A percentile compares a stretch with the other conserved stretches of the same genome.
phyloP scores from a whole-genome alignment of 2,888 invertebrate genomes.

The Lypha dubia region DNA sequence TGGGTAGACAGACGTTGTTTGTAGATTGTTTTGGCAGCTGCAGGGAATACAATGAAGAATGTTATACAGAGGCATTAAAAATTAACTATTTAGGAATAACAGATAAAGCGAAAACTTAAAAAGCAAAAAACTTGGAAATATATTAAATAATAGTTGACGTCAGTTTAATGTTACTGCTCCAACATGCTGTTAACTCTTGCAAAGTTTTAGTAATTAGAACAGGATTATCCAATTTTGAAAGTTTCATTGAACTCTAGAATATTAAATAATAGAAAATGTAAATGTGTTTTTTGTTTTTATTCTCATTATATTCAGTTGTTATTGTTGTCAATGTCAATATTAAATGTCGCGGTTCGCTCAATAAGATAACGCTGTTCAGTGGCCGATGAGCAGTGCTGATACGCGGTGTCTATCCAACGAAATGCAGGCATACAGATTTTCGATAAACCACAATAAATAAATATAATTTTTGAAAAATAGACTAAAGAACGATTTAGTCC shows the following conservation, averaged over 20 bases:
- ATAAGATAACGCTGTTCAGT: too few species aligned
- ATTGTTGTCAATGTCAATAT: too few species aligned
- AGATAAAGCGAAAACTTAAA: background rate
- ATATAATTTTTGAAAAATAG: too few species aligned
- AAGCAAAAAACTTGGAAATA: background rate
- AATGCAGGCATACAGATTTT: too few species aligned
- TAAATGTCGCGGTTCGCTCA: too few species aligned
- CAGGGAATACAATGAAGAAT: slow-evolving; percentile 35
- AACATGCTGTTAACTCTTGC: background rate
- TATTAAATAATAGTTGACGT: slow-evolving; percentile 51
- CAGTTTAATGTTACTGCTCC: slow-evolving; percentile 23
- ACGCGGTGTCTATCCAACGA: too few species aligned
- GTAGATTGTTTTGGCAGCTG: background rate
- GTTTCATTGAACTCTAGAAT: slow-evolving; percentile 5
- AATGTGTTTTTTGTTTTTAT: background rate
- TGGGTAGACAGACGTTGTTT: background rate
- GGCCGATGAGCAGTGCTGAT: too few species aligned
- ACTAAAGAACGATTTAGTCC: too few species aligned
- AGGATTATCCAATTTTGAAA: slow-evolving; percentile 16
- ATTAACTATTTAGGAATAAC: slow-evolving; percentile 9
- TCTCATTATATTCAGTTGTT: too few species aligned
- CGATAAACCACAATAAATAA: too few species aligned
- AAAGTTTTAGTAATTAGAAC: background rate
- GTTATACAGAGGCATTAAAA: slow-evolving; percentile 26
- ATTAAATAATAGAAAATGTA: background rate